phyloP scores from a whole-genome alignment of 2,113 vertebrate genomes.

The Ursus arctos region DNA sequence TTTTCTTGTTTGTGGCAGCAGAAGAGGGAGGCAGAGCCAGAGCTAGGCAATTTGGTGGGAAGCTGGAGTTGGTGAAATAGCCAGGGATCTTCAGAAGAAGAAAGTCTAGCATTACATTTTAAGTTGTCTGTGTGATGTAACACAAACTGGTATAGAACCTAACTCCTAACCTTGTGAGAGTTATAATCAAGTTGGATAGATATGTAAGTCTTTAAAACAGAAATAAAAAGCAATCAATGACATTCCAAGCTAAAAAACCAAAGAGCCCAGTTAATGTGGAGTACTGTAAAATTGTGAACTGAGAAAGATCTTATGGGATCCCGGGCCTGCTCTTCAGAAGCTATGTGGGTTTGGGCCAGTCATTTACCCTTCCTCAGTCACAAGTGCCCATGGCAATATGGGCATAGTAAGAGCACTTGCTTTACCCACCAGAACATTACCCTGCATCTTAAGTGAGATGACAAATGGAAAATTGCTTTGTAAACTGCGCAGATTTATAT shows the following conservation, averaged over 20 bases:
- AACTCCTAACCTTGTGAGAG: background rate
- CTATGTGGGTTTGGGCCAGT: background rate
- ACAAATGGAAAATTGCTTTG: slow-evolving; percentile 12
- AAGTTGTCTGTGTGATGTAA: background rate
- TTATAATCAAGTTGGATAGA: background rate
- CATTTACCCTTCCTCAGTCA: background rate
- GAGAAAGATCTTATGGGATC: background rate
- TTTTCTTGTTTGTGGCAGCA: background rate
- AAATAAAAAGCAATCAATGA: background rate
- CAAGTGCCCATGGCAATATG: fast-evolving
- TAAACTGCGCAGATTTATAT: background rate
- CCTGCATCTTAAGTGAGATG: background rate
- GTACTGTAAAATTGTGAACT: background rate
- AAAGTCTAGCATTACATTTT: background rate
- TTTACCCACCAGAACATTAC: background rate
- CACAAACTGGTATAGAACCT: background rate
- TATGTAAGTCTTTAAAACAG: background rate
- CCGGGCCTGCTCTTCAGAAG: background rate
- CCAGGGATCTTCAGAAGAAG: background rate
- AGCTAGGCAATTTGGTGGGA: too few species aligned
- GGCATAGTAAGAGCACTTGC: background rate
- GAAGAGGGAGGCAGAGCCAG: background rate
- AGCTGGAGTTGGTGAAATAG: background rate
- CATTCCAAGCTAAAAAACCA: background rate
- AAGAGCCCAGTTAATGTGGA: background rate